Conservation (phyloP, 2,797 vertebrate genomes). For the Astyanax mexicanus region DNA sequence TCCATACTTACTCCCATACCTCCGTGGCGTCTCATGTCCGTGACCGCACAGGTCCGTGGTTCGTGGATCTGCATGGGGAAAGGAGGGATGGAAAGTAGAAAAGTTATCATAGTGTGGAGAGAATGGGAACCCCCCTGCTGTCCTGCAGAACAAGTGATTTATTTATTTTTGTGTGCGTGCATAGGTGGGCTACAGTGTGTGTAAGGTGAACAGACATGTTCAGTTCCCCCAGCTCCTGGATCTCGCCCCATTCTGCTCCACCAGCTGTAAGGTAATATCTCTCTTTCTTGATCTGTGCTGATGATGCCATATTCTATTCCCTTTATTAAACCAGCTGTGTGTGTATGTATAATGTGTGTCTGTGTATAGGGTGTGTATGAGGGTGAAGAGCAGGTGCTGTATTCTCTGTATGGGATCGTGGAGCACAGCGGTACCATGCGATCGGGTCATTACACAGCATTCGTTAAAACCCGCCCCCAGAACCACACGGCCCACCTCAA, state of each 20-base stretch:
- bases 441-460: constrained; percentile 95
- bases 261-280: constrained; percentile 89
- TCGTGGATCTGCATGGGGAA: too few relatives aligned
- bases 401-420: constrained; percentile 93
- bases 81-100: constrained; percentile 77
- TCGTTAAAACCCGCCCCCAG: constrained; percentile 84
- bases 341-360: constrained; percentile 21
- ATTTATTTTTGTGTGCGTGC: constrained; percentile 50
- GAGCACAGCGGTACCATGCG: constrained; percentile 98
- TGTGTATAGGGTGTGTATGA: constrained; percentile 81
- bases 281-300: not conserved
- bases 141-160: too few relatives aligned
- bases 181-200: constrained; percentile 91
- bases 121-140: too few relatives aligned
- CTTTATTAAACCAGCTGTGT: constrained; percentile 1
- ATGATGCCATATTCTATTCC: too few relatives aligned
- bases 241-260: constrained; percentile 91
- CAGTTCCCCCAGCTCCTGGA: constrained; percentile 93
- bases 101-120: too few relatives aligned
- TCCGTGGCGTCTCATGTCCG: too few relatives aligned
- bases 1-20: too few relatives aligned
- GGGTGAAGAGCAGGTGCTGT: constrained; percentile 82
- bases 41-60: too few relatives aligned
- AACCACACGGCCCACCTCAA: constrained; percentile 72
- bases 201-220: constrained; percentile 93